These are phyloP conservation scores for Tapirus indicus DNA, from an alignment of 2,797 vertebrate species.

Conservation along the genomic window DNA sequence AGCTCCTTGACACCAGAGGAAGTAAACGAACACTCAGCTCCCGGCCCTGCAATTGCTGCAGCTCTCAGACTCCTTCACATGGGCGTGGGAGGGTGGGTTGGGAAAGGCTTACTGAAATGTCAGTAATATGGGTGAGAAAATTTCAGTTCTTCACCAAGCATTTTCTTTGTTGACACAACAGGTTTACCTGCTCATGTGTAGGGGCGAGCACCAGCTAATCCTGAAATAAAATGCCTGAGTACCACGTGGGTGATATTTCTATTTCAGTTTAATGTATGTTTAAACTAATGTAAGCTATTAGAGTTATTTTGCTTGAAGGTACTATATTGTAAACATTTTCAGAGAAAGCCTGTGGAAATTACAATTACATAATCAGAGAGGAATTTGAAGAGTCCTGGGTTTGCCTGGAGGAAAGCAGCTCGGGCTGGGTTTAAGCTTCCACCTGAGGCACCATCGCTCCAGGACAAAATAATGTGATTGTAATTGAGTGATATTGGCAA, in stretches of 20 bases:
- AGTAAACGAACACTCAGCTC: background rate
- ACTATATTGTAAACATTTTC: background rate
- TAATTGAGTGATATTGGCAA: background rate
- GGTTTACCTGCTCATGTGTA: background rate
- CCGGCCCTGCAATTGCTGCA: background rate
- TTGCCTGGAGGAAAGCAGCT: background rate
- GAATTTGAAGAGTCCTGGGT: background rate
- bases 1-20: background rate
- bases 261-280: background rate
- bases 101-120: constrained; percentile 32
- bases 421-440: background rate
- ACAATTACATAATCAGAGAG: background rate
- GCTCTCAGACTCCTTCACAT: background rate
- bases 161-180: constrained; percentile 42
- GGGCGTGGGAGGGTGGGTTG: background rate
- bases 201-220: background rate
- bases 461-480: background rate
- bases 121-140: constrained; percentile 1
- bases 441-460: background rate
- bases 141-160: background rate
- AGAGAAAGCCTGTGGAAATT: background rate
- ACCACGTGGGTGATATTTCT: background rate
- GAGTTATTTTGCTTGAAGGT: background rate
- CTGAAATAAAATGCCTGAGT: background rate
- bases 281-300: background rate